These are phyloP conservation scores for Drosophila demipolita DNA, from an alignment of 2,888 invertebrate genomes.

Conservation along the genomic window DNA sequence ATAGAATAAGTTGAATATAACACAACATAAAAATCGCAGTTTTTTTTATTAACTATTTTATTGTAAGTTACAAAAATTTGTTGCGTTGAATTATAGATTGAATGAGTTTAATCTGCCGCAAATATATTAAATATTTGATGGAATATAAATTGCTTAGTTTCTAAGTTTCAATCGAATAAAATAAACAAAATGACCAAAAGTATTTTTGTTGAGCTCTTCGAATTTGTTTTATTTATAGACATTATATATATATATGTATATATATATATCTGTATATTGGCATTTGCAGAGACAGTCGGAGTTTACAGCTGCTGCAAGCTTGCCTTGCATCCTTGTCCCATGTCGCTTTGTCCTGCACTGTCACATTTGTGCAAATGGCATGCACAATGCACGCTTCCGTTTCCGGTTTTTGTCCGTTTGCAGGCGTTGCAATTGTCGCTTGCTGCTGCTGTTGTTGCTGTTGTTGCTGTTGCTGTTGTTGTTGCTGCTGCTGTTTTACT, in stretches of 20 bases:
- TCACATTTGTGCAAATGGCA: slow-evolving; percentile 73
- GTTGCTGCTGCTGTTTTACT: slow-evolving; percentile 5
- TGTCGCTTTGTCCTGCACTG: slow-evolving; percentile 13
- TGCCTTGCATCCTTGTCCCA: background rate
- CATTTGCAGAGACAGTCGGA: slow-evolving; percentile 3
- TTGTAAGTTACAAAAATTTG: background rate
- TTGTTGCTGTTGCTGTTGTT: slow-evolving; percentile 16
- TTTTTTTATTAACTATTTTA: background rate
- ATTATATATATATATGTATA: background rate
- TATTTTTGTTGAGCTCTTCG: background rate
- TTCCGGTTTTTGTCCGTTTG: slow-evolving; percentile 62
- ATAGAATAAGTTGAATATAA: no score
- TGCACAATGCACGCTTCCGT: slow-evolving; percentile 74
- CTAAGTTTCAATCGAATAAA: background rate
- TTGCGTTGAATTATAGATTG: background rate
- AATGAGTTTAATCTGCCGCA: background rate
- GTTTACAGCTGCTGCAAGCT: slow-evolving; percentile 38
- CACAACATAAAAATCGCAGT: background rate
- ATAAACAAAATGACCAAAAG: slow-evolving; percentile 8
- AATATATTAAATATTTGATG: background rate
- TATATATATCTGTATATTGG: background rate
- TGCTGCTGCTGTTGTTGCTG: slow-evolving; percentile 39
- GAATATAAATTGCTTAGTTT: background rate
- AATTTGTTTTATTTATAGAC: slow-evolving; percentile 13
- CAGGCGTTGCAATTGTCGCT: slow-evolving; percentile 80